phyloP scores from a whole-genome alignment of 2,888 invertebrate species.

The Cremastinae sp. region DNA sequence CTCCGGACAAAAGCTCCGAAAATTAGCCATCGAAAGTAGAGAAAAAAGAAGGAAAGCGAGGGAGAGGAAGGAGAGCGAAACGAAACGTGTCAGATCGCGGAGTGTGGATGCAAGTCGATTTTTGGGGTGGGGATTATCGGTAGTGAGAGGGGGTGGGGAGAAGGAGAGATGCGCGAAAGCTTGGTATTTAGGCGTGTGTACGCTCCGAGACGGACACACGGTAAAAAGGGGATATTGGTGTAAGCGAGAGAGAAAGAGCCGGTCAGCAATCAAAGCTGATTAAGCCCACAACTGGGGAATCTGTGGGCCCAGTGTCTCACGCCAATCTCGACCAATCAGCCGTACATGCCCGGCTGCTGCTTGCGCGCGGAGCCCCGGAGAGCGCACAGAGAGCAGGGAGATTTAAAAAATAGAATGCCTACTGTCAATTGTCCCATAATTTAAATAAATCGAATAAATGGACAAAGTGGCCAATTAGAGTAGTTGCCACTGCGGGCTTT shows the following conservation, averaged over 20 bases:
- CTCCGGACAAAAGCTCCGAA: too few relatives aligned
- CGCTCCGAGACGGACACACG: slow-evolving; percentile 30
- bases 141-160: slow-evolving; percentile 35
- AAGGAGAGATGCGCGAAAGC: slow-evolving; percentile 55
- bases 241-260: slow-evolving; percentile 60
- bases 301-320: slow-evolving; percentile 80
- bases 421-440: slow-evolving; percentile 81
- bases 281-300: slow-evolving; percentile 81
- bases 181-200: slow-evolving; percentile 4
- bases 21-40: too few relatives aligned
- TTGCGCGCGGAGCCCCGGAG: slow-evolving; percentile 65
- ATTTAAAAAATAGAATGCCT: slow-evolving; percentile 81
- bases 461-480: slow-evolving; percentile 81
- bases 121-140: slow-evolving; percentile 12
- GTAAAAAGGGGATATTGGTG: slow-evolving; percentile 40
- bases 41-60: neutral
- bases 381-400: slow-evolving; percentile 73
- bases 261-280: slow-evolving; percentile 79
- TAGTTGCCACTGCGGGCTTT: slow-evolving; percentile 74
- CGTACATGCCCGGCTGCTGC: slow-evolving; percentile 39
- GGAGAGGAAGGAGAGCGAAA: slow-evolving; percentile 61
- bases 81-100: slow-evolving; percentile 65
- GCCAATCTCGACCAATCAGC: slow-evolving; percentile 80
- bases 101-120: neutral
- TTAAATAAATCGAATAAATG: slow-evolving; percentile 81